Conservation (phyloP, 2,113 vertebrate genomes). For the Chloropsis cyanopogon region DNA sequence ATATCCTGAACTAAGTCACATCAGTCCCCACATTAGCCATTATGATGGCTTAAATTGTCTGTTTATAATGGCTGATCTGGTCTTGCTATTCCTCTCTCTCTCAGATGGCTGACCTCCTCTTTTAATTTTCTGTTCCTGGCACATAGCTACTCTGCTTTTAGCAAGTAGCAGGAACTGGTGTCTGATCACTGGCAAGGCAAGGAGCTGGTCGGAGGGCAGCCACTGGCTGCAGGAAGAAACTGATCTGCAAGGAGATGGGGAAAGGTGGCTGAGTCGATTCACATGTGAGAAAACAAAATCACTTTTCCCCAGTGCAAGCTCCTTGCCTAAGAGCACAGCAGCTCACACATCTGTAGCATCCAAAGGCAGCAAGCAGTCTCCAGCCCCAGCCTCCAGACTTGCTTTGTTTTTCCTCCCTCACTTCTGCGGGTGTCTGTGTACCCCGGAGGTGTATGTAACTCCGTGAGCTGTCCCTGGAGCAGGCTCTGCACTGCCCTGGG, state of each 20-base stretch:
- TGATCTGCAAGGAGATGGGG: background rate
- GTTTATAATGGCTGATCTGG: background rate
- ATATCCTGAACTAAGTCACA: background rate
- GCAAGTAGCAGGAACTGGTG: background rate
- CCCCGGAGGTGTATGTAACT: background rate
- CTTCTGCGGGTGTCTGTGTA: accelerated
- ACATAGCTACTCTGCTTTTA: background rate
- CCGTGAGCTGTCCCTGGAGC: accelerated
- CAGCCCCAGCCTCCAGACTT: background rate
- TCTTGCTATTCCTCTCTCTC: background rate
- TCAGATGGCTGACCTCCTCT: background rate
- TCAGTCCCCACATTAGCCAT: background rate
- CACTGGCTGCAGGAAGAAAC: background rate
- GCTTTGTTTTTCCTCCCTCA: background rate
- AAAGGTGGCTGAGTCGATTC: background rate
- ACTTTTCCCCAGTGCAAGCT: background rate
- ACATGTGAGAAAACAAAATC: background rate
- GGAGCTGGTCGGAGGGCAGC: background rate
- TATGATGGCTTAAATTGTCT: background rate
- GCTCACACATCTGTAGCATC: background rate
- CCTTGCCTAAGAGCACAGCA: background rate
- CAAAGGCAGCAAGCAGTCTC: background rate
- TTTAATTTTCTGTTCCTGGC: background rate
- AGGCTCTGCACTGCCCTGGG: background rate
- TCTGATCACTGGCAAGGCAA: background rate